Evolutionary conservation across 2,113 vertebrate genomes (phyloP), one percentile per base, ranked within the genome.

Genomic region (Peromyscus maniculatus): DNA sequence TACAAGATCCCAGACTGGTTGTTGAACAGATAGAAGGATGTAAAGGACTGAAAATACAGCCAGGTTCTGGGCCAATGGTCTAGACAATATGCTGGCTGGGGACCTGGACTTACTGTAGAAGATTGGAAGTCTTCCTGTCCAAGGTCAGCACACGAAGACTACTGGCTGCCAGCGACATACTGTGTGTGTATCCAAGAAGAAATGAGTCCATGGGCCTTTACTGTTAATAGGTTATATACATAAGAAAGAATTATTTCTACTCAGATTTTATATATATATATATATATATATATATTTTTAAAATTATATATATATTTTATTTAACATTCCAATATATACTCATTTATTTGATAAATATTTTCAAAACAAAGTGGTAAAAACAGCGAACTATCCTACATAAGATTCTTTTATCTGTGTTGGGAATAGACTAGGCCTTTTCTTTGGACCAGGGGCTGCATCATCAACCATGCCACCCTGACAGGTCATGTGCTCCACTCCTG

Each of bases 321-420:
- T 69, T 79, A 93, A 89, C 13, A 57, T 33, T 64, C 16, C 71
- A 62, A 36, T 6, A 36, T 72, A 2, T 39, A 36, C 3, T 46
- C 72, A 59, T 71, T 66, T 59, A 55, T 88, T 86, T 92, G 52
- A 91, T 66, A 59, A 93, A 83, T 24, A 77, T 39, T 94, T 82
- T 82, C 26, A 57, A 74, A 52, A 90, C 21, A 93, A 93, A 84
- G 1, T 17, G 12, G 16, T 69, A 10, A 94, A 93, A 90, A 83
- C 31, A 1, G 8, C n/a, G 33, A 93, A 1, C 36, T 0, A 17
- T 0, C 16, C 46, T 12, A 17, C 49, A 12, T 22, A 33, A 88
- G 21, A 59, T 11, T 77, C 21, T 62, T 59, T 9, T 77, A 52
- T 64, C 46, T 87, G 1, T 80, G 64, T 89, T 78, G 31, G 12